A percentile compares a stretch with the other conserved stretches of the same genome.
These are phyloP conservation scores for Meloidogyne hapla DNA, from an alignment of 1,140 invertebrate species.

Conservation along the genomic window DNA sequence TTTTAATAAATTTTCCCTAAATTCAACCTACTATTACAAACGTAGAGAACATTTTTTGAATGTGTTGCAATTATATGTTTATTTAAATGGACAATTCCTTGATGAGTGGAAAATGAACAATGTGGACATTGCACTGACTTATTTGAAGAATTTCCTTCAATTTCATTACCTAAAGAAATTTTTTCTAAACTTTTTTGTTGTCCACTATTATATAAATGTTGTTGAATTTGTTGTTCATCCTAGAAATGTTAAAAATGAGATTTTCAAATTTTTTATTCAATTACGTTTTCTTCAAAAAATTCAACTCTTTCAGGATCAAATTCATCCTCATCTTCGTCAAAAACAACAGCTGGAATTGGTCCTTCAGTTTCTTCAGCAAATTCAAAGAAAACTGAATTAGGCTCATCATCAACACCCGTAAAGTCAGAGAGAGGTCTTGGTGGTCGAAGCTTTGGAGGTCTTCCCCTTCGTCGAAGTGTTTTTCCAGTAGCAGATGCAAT, in stretches of 20 bases:
- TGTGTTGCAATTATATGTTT: constrained; percentile 69
- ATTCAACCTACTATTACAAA: constrained; percentile 66
- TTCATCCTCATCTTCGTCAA: constrained; percentile 42
- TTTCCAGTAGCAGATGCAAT: constrained; percentile 31
- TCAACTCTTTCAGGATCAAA: constrained; percentile 39
- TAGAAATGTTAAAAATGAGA: neutral
- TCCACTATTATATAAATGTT: neutral
- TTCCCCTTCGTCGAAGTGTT: constrained; percentile 34
- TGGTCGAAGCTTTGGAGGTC: constrained; percentile 51
- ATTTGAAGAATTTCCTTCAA: constrained; percentile 34
- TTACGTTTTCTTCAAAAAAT: constrained; percentile 19
- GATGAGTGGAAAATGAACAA: constrained; percentile 56
- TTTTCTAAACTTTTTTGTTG: neutral
- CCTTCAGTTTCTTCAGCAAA: constrained; percentile 28
- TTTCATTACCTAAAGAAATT: constrained; percentile 13
- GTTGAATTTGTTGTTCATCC: neutral
- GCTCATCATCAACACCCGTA: constrained; percentile 42
- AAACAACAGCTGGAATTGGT: neutral
- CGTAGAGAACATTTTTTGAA: constrained; percentile 70
- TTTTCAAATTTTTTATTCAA: constrained; percentile 3
- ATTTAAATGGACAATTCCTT: constrained; percentile 68
- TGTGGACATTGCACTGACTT: constrained; percentile 20
- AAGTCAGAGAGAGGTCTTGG: constrained; percentile 15
- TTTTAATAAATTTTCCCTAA: neutral
- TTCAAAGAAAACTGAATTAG: constrained; percentile 35